Percentiles rank a stretch among this genome's conserved stretches.
Conservation (phyloP, 2,888 invertebrate genomes). For the Drosophila tripunctata region DNA sequence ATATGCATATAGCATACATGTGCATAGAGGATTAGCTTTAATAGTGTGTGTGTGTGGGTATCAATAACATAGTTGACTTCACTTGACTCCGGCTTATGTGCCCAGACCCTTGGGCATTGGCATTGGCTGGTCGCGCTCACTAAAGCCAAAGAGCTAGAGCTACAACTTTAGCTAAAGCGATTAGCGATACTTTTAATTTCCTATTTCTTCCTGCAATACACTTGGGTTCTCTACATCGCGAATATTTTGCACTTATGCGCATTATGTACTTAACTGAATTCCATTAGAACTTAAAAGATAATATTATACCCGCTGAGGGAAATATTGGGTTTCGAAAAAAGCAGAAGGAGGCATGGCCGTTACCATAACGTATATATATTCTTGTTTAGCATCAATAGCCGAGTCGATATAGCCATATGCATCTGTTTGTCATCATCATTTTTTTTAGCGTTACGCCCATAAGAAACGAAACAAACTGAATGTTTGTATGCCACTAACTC, state of each 20-base stretch:
- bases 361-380: too few species aligned
- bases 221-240: not conserved
- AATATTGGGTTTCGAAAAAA: too few species aligned
- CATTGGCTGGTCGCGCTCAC: slow-evolving; percentile 25
- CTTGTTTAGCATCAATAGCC: too few species aligned
- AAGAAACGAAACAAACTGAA: too few species aligned
- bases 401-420: too few species aligned
- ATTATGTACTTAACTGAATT: not conserved
- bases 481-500: too few species aligned
- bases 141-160: slow-evolving; percentile 36
- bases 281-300: too few species aligned
- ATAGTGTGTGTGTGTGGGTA: slow-evolving; percentile 52
- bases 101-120: slow-evolving; percentile 5
- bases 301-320: too few species aligned
- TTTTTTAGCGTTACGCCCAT: too few species aligned
- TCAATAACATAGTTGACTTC: slow-evolving; percentile 75
- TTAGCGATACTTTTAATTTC: slow-evolving; percentile 64
- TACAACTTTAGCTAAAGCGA: slow-evolving; percentile 46
- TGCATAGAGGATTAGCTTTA: slow-evolving; percentile 39
- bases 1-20: not conserved
- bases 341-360: too few species aligned
- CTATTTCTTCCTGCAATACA: slow-evolving; percentile 12
- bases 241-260: not conserved
- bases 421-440: too few species aligned
- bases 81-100: slow-evolving; percentile 47